Conservation (phyloP, 2,888 invertebrate genomes). For the Zelleria hepariella region DNA sequence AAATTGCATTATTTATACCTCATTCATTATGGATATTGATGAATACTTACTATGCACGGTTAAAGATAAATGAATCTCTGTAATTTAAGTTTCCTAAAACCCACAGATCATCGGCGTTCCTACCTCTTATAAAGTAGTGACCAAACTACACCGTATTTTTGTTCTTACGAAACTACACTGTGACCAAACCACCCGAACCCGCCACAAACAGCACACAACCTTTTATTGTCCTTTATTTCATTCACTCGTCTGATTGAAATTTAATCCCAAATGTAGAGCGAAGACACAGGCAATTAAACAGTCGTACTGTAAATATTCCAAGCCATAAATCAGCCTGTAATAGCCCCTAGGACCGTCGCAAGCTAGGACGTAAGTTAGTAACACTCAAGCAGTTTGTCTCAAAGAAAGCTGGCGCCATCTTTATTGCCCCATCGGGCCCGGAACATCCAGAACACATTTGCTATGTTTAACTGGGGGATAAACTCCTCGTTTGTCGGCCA, state of each 20-base stretch:
- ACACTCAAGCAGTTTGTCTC: constrained; percentile 2
- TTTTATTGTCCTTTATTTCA: too few relatives aligned
- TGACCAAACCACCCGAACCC: too few relatives aligned
- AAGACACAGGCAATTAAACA: background rate
- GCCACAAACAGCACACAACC: too few relatives aligned
- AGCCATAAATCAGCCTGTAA: background rate
- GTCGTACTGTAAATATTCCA: background rate
- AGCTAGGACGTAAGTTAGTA: background rate
- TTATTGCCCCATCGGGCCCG: background rate
- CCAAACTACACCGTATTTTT: too few relatives aligned
- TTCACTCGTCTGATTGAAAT: background rate
- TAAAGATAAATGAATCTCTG: too few relatives aligned
- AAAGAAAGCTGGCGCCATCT: constrained; percentile 6
- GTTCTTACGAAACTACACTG: too few relatives aligned
- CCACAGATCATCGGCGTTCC: too few relatives aligned
- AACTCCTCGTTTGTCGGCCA: background rate
- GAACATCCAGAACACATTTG: background rate
- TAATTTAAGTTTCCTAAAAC: too few relatives aligned
- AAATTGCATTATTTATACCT: too few relatives aligned
- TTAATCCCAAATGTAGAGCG: background rate
- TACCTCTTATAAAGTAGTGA: too few relatives aligned
- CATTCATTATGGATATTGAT: too few relatives aligned
- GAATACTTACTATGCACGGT: too few relatives aligned
- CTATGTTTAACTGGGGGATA: background rate
- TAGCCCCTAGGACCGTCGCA: background rate